Conservation (phyloP, 2,797 vertebrate species). For the Streptopelia turtur region DNA sequence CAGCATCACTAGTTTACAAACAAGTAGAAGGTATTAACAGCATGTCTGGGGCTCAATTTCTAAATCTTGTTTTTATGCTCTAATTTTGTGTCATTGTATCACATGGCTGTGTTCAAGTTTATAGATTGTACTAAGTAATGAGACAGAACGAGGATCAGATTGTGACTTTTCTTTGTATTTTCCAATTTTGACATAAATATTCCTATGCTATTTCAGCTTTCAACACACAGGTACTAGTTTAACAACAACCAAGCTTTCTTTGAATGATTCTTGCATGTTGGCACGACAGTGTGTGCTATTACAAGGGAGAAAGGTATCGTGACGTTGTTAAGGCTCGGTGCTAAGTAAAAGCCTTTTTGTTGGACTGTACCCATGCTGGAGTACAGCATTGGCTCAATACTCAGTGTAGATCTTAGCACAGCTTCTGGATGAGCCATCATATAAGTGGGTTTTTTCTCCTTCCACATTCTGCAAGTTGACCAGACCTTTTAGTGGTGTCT, state of each 20-base stretch:
- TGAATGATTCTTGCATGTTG: background rate
- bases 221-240: background rate
- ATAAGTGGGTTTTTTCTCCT: background rate
- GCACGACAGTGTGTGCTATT: background rate
- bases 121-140: background rate
- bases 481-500: background rate
- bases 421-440: background rate
- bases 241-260: background rate
- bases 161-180: background rate
- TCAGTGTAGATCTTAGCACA: background rate
- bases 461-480: background rate
- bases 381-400: background rate
- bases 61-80: constrained; percentile 32
- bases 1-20: background rate
- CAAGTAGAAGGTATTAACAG: background rate
- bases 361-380: accelerated
- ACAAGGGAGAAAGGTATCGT: background rate
- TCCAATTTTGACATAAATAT: background rate
- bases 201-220: background rate
- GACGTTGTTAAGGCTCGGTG: background rate
- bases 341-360: background rate
- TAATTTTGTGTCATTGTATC: background rate
- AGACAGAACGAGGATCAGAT: background rate
- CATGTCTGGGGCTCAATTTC: background rate
- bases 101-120: background rate